A percentile compares a stretch with the other conserved stretches of the same genome.
phyloP scores from a whole-genome alignment of 2,113 vertebrate genomes.

The Sialia sialis region DNA sequence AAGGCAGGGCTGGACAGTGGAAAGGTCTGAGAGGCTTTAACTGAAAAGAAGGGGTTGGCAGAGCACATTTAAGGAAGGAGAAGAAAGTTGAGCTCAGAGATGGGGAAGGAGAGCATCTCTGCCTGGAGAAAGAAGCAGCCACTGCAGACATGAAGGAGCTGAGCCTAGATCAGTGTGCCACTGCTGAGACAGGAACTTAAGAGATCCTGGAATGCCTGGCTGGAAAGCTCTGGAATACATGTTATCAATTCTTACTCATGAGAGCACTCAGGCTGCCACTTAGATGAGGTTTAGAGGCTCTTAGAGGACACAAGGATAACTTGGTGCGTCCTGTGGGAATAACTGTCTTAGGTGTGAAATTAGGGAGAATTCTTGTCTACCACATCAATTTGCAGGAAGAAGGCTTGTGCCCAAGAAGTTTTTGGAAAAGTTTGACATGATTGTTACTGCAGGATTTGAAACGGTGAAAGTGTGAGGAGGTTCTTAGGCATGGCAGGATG shows the following conservation, averaged over 20 bases:
- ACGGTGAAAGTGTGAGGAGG: neutral
- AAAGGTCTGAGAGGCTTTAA: neutral
- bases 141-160: neutral
- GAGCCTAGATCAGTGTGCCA: neutral
- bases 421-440: fast-evolving
- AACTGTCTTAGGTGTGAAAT: neutral
- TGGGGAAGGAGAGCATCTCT: neutral
- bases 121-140: neutral
- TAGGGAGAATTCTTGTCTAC: neutral
- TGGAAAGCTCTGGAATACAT: neutral
- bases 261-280: neutral
- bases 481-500: neutral
- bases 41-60: neutral
- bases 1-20: neutral
- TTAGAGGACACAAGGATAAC: neutral
- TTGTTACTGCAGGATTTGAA: neutral
- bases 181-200: neutral
- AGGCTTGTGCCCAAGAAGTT: neutral
- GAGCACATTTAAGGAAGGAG: neutral
- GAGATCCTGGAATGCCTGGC: neutral
- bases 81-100: neutral
- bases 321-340: neutral
- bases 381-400: neutral
- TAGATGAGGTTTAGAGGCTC: neutral
- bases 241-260: neutral